These are phyloP conservation scores for Ctenopoma multispine DNA, from an alignment of 2,797 vertebrate species.

Conservation along the genomic window DNA sequence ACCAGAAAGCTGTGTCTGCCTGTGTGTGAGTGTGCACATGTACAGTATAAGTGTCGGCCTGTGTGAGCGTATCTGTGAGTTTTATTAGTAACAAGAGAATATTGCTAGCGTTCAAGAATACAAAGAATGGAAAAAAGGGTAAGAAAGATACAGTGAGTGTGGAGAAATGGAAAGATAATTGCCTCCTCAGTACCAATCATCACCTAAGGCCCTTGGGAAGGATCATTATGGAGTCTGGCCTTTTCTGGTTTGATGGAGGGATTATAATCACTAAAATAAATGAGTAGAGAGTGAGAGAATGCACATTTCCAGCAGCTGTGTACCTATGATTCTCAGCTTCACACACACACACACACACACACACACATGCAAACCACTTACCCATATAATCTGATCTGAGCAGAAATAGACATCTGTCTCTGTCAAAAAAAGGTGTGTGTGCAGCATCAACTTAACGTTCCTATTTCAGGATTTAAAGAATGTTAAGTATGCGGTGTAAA, in stretches of 20 bases:
- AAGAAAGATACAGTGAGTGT: conserved; percentile 37
- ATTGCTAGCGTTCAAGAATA: conserved; percentile 49
- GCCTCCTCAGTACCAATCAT: conserved; percentile 73
- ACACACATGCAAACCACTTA: conserved; percentile 24
- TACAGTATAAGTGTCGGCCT: conserved; percentile 18
- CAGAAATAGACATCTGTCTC: conserved; percentile 58
- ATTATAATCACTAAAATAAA: conserved; percentile 82
- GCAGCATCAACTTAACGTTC: conserved; percentile 32
- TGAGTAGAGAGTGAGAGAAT: conserved; percentile 79
- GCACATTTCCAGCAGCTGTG: conserved; percentile 69
- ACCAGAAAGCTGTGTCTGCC: conserved; percentile 59
- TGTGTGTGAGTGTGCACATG: conserved; percentile 10
- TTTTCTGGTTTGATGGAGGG: conserved; percentile 72
- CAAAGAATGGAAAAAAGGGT: conserved; percentile 37
- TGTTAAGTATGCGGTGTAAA: conserved; percentile 24
- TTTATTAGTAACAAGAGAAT: conserved; percentile 66
- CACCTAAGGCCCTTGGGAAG: conserved; percentile 72
- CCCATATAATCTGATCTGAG: conserved; percentile 32
- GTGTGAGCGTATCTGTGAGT: conserved; percentile 43
- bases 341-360: conserved; percentile 19
- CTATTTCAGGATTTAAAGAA: conserved; percentile 39
- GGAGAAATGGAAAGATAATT: conserved; percentile 71
- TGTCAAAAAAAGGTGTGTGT: conserved; percentile 30
- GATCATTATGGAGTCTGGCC: conserved; percentile 76
- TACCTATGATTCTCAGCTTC: conserved; percentile 51